Percentiles rank a stretch among this genome's conserved stretches.
phyloP scores from a whole-genome alignment of 64 coral and sea anemone species.

The Pachyseris speciosa region DNA sequence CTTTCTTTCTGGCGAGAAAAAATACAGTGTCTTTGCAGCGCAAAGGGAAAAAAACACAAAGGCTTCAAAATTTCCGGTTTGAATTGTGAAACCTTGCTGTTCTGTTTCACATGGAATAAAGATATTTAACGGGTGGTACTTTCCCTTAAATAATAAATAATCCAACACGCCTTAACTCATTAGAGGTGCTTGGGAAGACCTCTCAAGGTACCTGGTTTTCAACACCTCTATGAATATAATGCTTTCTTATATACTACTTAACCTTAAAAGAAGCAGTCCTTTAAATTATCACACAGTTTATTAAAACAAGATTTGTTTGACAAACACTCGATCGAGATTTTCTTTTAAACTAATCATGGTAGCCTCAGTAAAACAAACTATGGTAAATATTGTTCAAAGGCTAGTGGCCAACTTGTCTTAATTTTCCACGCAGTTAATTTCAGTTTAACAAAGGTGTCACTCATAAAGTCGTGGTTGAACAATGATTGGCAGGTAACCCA shows the following conservation, averaged over 20 bases:
- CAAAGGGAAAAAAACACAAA: not conserved
- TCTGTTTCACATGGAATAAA: not conserved
- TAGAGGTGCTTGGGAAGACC: not conserved
- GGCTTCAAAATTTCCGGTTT: not conserved
- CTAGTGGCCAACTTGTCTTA: not conserved
- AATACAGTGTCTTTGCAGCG: not conserved
- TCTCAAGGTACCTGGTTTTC: not conserved
- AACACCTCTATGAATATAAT: not conserved
- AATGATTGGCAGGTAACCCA: constrained; percentile 11
- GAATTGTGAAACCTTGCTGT: not conserved
- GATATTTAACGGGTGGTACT: not conserved
- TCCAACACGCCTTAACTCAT: not conserved
- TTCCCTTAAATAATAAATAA: constrained; percentile 7
- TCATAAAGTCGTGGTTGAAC: not conserved
- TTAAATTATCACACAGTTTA: not conserved
- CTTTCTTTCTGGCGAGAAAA: no score
- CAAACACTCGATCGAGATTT: not conserved
- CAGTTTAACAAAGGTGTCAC: not conserved
- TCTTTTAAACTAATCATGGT: not conserved
- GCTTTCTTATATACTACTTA: not conserved
- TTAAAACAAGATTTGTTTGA: not conserved
- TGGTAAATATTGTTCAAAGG: not conserved
- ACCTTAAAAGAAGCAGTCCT: not conserved
- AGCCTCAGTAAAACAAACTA: not conserved
- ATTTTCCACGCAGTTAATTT: not conserved